Base-by-base conservation (phyloP, 2,113 vertebrate genomes). In the Apteryx owenii region DNA sequence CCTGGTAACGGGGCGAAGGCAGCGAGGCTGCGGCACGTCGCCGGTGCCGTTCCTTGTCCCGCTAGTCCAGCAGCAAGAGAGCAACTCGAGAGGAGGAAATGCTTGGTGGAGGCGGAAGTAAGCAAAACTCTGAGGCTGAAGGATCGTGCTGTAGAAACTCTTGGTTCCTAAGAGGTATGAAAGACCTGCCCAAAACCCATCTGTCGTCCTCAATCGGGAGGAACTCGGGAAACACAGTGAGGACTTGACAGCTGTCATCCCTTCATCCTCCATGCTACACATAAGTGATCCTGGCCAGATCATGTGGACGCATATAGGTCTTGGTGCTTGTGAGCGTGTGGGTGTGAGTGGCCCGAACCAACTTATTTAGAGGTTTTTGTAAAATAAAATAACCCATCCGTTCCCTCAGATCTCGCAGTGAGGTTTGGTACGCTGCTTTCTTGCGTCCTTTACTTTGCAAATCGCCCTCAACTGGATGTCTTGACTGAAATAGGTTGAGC, bases 11-110 rank as follows among this genome's bases (percentile, higher is more conserved):
- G 20, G 18, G 17, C 29, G 14, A 19, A 38, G 65, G 9, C 1
- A 2, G 9, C 7, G 25, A 1, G 3, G 31, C 19, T 46, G 56
- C 2, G 1, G 33, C 33, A 62, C 1, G 1, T 15, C 0, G 5
- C 36, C 20, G 0, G 1, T 23, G 60, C 33, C 0, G 1, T 54
- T 64, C 56, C 40, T 84, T n/a, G 54, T 56, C 64, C 64, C n/a
- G 31, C 51, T 60, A 5, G 5, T 75, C 46, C 10, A 4, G 16
- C 73, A 20, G 56, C 51, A 66, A 71, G 50, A 22, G 3, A 33
- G 20, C 13, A 46, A 12, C 40, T 40, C 14, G 7, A 29, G 64
- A 40, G 29, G 58, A 78, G 65, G 73, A 71, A 64, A 29, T 0
- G 36, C 36, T 38, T 7, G 36, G 3, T 62, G 76, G 46, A 40